Percentiles rank a stretch among this genome's conserved stretches.
Evolutionary conservation across 1,140 invertebrate genomes (phyloP).

Genomic region (Solenopsis invicta): DNA sequence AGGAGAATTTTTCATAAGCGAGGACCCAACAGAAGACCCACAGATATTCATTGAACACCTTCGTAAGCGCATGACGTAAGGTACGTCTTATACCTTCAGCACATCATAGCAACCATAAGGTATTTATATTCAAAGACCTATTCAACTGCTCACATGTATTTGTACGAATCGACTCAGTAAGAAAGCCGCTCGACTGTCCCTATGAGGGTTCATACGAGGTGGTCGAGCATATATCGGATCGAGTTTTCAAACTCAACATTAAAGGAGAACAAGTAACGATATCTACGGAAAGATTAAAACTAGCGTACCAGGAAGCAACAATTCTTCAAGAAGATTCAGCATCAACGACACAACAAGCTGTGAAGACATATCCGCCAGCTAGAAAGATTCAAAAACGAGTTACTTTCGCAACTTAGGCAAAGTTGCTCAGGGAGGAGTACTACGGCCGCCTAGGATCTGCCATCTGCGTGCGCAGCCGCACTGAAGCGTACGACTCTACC

Average conservation of each 20-base stretch:
- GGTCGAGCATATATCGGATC: not conserved
- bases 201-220: not conserved
- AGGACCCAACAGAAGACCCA: not conserved
- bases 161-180: no score
- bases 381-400: not conserved
- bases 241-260: not conserved
- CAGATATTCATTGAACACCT: not conserved
- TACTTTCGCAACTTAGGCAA: not conserved
- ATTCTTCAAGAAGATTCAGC: no score
- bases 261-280: not conserved
- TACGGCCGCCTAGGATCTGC: not conserved
- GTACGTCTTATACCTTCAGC: slow-evolving; percentile 3
- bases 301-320: no score
- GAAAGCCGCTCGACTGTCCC: no score
- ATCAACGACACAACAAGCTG: no score
- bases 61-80: not conserved
- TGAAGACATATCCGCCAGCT: not conserved
- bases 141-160: not conserved
- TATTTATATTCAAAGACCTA: not conserved
- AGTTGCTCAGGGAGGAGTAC: not conserved
- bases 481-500: no score
- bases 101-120: not conserved
- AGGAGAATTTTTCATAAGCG: no score
- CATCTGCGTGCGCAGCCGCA: no score
- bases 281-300: no score